Evolutionary conservation across 2,113 vertebrate species (phyloP).

Genomic region (Rhagologus leucostigma): DNA sequence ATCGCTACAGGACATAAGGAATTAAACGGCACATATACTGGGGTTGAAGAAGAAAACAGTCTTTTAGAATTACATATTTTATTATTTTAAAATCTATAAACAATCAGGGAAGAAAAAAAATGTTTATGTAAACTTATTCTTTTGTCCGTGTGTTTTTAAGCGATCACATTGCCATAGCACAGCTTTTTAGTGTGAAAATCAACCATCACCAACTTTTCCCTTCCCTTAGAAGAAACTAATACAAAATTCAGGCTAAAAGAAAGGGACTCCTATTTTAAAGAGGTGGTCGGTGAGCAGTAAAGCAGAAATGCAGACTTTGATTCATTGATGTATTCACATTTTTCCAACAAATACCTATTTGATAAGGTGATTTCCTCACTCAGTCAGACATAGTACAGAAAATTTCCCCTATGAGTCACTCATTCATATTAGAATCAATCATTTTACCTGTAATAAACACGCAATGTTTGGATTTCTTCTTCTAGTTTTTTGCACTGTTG

Average conservation of each 20-base stretch:
- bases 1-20: background rate
- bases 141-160: background rate
- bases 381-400: constrained; percentile 10
- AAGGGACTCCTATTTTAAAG: constrained; percentile 24
- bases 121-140: background rate
- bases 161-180: background rate
- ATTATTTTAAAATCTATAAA: background rate
- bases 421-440: constrained; percentile 27
- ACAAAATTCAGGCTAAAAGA: background rate
- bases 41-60: background rate
- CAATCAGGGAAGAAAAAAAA: background rate
- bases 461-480: constrained; percentile 78
- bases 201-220: background rate
- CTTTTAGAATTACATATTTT: background rate
- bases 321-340: constrained; percentile 51
- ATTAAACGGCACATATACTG: background rate
- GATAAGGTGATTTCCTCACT: constrained; percentile 55
- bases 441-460: constrained; percentile 81
- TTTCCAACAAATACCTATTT: constrained; percentile 43
- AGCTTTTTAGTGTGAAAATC: background rate
- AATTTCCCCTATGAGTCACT: constrained; percentile 23
- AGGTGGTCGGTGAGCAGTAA: constrained; percentile 16
- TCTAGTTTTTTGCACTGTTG: constrained; percentile 75
- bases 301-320: constrained; percentile 49
- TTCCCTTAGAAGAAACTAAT: background rate